Conservation (phyloP, 2,113 vertebrate genomes). For the Numenius arquata region DNA sequence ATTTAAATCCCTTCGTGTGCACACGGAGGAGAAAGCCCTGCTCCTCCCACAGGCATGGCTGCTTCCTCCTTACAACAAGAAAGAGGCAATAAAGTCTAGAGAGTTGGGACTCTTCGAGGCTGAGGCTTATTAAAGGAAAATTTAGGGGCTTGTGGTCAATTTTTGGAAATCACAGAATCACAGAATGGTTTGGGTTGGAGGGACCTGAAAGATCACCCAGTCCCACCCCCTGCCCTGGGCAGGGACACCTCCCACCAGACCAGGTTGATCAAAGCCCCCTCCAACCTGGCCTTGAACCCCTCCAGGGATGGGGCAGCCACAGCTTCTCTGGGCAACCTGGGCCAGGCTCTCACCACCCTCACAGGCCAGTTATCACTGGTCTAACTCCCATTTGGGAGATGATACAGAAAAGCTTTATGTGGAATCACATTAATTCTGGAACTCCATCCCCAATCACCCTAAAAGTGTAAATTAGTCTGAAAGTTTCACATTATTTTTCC, state of each 20-base stretch:
- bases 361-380: background rate
- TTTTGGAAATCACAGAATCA: background rate
- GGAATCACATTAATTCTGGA: background rate
- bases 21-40: background rate
- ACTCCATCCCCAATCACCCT: background rate
- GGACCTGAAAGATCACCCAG: background rate
- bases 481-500: background rate
- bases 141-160: background rate
- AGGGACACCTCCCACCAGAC: background rate
- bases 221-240: background rate
- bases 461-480: background rate
- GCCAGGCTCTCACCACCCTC: background rate
- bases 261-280: background rate
- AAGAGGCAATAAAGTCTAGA: background rate
- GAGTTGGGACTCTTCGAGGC: background rate
- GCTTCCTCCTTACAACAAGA: background rate
- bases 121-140: background rate
- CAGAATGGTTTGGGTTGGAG: background rate
- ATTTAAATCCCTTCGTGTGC: background rate
- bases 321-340: background rate
- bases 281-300: background rate
- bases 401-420: background rate
- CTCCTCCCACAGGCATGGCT: background rate
- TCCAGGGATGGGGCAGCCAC: background rate
- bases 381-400: background rate